Conservation (phyloP, 1,140 invertebrate species). For the Sitobion miscanthi region DNA sequence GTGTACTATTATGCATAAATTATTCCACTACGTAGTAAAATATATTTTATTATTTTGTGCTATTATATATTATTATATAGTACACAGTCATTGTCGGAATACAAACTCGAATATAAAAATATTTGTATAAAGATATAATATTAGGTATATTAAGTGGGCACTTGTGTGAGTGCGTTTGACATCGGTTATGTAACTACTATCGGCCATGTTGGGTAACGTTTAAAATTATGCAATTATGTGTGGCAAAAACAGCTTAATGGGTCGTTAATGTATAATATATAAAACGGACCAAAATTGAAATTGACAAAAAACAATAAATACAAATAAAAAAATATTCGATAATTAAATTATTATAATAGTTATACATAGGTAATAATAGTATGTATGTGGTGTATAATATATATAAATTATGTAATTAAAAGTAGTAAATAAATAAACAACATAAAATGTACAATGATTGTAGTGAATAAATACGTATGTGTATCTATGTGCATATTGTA, state of each 20-base stretch:
- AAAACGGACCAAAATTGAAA: neutral
- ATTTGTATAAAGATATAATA: neutral
- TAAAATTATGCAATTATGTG: slow-evolving; percentile 16
- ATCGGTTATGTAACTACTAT: neutral
- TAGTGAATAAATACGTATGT: neutral
- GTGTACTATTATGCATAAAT: neutral
- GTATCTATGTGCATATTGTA: neutral
- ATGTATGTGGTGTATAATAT: neutral
- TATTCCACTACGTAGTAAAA: neutral
- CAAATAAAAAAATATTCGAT: slow-evolving; percentile 4
- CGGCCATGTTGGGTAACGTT: neutral
- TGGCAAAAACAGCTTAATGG: slow-evolving; percentile 23
- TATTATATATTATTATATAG: neutral
- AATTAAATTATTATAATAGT: slow-evolving; percentile 15
- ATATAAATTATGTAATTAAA: neutral
- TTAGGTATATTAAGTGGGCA: neutral
- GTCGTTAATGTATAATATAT: neutral
- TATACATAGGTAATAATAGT: neutral
- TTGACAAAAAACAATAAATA: neutral
- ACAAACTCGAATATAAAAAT: neutral
- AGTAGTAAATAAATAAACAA: slow-evolving; percentile 45
- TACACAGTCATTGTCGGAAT: neutral
- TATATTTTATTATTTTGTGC: neutral
- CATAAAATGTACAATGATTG: neutral
- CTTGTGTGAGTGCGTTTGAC: neutral